phyloP scores from a whole-genome alignment of 2,113 vertebrate genomes.

The Ascaphus truei region DNA sequence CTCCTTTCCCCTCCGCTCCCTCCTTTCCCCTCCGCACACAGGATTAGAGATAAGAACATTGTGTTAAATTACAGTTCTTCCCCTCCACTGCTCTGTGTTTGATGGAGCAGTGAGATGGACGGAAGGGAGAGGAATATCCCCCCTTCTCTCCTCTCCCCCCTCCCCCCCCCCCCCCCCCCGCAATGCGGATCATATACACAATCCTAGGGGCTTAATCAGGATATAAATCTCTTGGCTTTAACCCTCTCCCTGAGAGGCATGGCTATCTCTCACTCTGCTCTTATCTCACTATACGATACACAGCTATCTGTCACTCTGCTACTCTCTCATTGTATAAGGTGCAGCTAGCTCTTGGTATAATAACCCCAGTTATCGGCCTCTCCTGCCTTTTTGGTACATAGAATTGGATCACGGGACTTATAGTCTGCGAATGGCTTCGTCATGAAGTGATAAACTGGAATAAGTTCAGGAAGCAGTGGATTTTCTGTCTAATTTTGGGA shows the following conservation, averaged over 20 bases:
- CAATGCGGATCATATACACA: conserved; percentile 2
- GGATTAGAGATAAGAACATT: conserved; percentile 20
- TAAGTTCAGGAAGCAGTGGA: background rate
- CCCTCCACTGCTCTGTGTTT: background rate
- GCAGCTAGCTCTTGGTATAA: background rate
- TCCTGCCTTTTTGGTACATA: no score
- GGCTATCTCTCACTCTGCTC: background rate
- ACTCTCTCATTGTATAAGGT: background rate
- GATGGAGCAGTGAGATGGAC: background rate
- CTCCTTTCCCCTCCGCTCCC: background rate
- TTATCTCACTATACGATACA: background rate
- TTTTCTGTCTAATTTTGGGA: conserved; percentile 26
- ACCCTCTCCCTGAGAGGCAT: background rate
- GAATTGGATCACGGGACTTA: no score
- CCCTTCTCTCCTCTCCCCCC: no score
- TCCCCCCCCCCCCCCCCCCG: no score
- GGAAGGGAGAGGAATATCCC: background rate
- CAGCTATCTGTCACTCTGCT: background rate
- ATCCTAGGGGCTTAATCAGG: conserved; percentile 12
- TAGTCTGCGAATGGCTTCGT: no score
- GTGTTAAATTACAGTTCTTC: conserved; percentile 14
- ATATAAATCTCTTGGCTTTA: conserved; percentile 14
- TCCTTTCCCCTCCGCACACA: background rate
- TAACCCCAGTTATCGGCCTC: background rate
- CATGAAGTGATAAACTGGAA: conserved; percentile 18